Base-by-base conservation (phyloP, 2,113 vertebrate species). In the Symphodus melops region DNA sequence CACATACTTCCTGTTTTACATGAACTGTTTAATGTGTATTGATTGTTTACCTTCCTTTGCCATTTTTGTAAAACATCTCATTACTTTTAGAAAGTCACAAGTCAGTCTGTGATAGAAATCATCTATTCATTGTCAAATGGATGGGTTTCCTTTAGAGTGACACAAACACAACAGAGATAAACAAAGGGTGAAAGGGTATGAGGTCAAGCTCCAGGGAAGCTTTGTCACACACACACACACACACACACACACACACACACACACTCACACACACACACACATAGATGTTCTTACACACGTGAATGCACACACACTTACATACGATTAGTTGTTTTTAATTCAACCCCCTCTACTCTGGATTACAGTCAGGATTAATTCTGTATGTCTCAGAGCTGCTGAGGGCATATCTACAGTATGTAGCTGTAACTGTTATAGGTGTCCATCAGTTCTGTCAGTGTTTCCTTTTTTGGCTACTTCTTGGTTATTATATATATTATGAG, bases 311-410 rank as follows among this genome's bases (percentile, higher is more conserved):
- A 49, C 62, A 57, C 69, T 42, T 25, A 57, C 57, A 64, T 33
- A 53, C 41, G 81, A 87, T 89, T 88, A 83, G 9, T 54, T 44
- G 56, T 83, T 79, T 80, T 73, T 33, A 81, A 87, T 85, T 86
- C 76, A 81, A 36, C 63, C 48, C 75, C 39, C 39, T 41, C 11
- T 41, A 6, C 20, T 48, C 67, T 75, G 78, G 85, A 88, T 89
- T 86, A 86, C 41, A 72, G 72, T 28, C 59, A 58, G 84, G 84
- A 88, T 88, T 92, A 90, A 89, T 76, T 65, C 36, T 76, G 67
- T 62, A 68, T 36, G 25, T 36, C 21, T 68, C 25, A 33, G 58
- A 44, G 63, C 5, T 73, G 53, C 28, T 20, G 46, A 72, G 57
- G 55, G 71, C 25, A 79, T 69, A 81, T 74, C 58, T 83, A n/a